phyloP scores from a whole-genome alignment of 2,113 vertebrate genomes.

The Cathartes aura region DNA sequence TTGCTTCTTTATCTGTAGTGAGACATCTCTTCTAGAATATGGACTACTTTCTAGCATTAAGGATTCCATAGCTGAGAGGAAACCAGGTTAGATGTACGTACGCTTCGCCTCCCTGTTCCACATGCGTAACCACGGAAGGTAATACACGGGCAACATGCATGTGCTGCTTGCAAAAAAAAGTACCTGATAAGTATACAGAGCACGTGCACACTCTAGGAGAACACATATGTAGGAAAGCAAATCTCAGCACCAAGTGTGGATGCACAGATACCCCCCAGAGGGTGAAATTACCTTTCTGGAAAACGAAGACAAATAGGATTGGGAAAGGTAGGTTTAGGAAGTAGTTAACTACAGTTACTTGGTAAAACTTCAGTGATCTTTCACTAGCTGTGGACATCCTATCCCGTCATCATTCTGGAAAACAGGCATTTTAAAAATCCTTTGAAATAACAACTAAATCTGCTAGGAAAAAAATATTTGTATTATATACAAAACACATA shows the following conservation, averaged over 20 bases:
- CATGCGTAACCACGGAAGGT: fast-evolving
- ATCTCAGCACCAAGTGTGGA: background rate
- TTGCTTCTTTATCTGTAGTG: background rate
- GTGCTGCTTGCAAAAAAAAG: background rate
- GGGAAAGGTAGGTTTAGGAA: background rate
- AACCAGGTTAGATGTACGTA: background rate
- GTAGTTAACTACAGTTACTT: background rate
- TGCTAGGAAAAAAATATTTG: background rate
- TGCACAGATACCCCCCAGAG: background rate
- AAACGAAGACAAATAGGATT: background rate
- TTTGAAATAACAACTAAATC: background rate
- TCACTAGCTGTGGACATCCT: background rate
- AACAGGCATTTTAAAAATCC: background rate
- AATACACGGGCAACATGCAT: fast-evolving
- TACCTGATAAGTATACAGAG: background rate
- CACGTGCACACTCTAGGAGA: background rate
- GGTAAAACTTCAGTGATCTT: background rate
- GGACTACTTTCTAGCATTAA: background rate
- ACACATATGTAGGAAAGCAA: background rate
- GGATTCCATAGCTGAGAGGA: background rate
- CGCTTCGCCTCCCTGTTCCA: background rate
- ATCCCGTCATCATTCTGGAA: background rate
- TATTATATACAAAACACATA: background rate
- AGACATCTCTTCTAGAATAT: background rate
- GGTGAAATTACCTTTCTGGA: background rate